Conservation (phyloP, 2,888 invertebrate species). For the Subacronicta megacephala region DNA sequence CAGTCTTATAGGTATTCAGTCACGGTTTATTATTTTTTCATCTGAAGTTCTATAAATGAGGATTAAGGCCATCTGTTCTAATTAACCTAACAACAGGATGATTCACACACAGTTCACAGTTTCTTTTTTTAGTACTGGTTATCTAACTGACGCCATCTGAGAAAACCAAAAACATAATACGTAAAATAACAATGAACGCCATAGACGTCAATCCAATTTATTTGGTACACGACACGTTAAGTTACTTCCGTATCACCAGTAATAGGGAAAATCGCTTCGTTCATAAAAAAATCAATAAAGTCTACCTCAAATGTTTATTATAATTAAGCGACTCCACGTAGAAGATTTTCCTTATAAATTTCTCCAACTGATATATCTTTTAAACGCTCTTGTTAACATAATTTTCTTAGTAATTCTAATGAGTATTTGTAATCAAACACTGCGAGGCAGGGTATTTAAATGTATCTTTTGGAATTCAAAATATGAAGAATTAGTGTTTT, state of each 20-base stretch:
- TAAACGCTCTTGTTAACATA: conserved; percentile 6
- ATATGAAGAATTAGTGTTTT: not conserved
- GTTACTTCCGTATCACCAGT: conserved; percentile 2
- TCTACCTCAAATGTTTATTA: conserved; percentile 15
- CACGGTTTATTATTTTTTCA: no score
- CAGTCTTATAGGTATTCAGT: no score
- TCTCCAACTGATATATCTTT: conserved; percentile 12
- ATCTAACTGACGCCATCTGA: not conserved
- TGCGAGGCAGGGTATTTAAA: no score
- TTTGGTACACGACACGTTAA: not conserved
- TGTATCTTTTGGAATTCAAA: not conserved
- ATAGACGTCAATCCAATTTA: conserved; percentile 6
- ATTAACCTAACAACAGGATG: no score
- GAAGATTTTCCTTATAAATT: not conserved
- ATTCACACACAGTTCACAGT: no score
- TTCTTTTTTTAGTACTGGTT: no score
- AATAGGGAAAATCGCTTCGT: conserved; percentile 3
- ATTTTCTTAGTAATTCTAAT: conserved; percentile 2
- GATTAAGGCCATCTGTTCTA: no score
- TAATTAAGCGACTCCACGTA: conserved; percentile 7
- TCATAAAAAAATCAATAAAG: conserved; percentile 22
- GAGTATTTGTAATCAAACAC: not conserved
- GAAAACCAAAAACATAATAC: not conserved
- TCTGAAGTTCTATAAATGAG: no score
- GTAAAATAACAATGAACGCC: conserved; percentile 2